Percentiles rank a stretch among this genome's conserved stretches.
These are phyloP conservation scores for Eilema depressum DNA, from an alignment of 2,888 invertebrate species.

Conservation along the genomic window DNA sequence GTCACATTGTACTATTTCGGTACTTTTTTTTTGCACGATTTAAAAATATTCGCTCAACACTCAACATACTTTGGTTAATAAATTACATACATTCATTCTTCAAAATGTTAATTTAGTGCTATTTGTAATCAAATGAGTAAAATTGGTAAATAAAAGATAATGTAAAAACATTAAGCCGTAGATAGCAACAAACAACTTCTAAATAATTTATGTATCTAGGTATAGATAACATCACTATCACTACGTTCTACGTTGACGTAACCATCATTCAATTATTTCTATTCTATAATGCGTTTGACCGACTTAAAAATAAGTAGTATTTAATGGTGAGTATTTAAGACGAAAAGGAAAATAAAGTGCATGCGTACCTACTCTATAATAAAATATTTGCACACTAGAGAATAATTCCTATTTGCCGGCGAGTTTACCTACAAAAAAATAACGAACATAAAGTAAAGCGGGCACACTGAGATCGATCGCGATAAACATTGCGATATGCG, in stretches of 20 bases:
- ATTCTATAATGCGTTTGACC: background rate
- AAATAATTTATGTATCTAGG: background rate
- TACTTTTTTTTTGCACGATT: constrained; percentile 18
- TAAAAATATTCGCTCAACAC: background rate
- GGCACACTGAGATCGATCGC: background rate
- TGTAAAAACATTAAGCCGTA: constrained; percentile 6
- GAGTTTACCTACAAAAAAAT: background rate
- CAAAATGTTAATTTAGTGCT: too few relatives aligned
- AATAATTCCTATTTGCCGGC: background rate
- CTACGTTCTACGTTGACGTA: too few relatives aligned
- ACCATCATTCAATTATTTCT: background rate
- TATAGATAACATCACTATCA: background rate
- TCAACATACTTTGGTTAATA: too few relatives aligned
- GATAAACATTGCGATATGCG: background rate
- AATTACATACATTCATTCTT: too few relatives aligned
- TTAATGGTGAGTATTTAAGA: background rate
- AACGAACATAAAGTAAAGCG: background rate
- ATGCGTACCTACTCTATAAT: too few relatives aligned
- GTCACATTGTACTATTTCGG: constrained; percentile 28
- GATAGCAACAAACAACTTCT: background rate
- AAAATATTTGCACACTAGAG: background rate
- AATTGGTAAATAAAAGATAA: too few relatives aligned
- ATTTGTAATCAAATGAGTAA: too few relatives aligned
- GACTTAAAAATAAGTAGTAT: background rate
- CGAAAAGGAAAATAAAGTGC: too few relatives aligned